A percentile compares a stretch with the other conserved stretches of the same genome.
phyloP scores from a whole-genome alignment of 2,888 invertebrate genomes.

The Dromius quadrimaculatus region DNA sequence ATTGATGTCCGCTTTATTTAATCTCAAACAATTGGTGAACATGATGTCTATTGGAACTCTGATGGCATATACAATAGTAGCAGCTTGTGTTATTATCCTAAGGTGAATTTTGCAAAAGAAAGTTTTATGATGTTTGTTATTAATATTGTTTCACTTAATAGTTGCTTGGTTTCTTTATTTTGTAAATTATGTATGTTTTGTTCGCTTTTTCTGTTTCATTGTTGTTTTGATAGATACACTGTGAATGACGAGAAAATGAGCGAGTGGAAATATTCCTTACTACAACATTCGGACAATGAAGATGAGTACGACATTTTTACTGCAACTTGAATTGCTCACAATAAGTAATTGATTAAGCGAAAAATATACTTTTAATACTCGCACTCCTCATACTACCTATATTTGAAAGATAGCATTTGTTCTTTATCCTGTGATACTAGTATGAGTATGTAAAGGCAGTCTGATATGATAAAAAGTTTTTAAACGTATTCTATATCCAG shows the following conservation, averaged over 20 bases:
- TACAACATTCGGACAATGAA: conserved; percentile 59
- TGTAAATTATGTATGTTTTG: not conserved
- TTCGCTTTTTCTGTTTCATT: conserved; percentile 36
- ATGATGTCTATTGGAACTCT: conserved; percentile 86
- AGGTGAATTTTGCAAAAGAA: conserved; percentile 66
- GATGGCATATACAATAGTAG: conserved; percentile 81
- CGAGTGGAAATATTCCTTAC: conserved; percentile 54
- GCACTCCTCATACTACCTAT: too few species aligned
- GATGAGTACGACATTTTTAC: conserved; percentile 57
- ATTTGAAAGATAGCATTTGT: too few species aligned
- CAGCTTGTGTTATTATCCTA: conserved; percentile 78
- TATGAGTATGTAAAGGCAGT: too few species aligned
- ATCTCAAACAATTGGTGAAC: conserved; percentile 78
- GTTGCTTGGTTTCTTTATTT: not conserved
- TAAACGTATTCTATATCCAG: too few species aligned
- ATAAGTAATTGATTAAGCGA: too few species aligned
- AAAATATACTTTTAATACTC: too few species aligned
- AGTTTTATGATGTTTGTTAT: too few species aligned
- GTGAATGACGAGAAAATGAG: conserved; percentile 56
- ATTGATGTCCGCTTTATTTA: conserved; percentile 77
- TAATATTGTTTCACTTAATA: not conserved
- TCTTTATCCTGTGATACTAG: too few species aligned
- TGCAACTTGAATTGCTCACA: too few species aligned
- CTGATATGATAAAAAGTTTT: too few species aligned
- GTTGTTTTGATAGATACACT: conserved; percentile 59